phyloP scores from a whole-genome alignment of 2,113 vertebrate genomes.

The Eulemur macaco region DNA sequence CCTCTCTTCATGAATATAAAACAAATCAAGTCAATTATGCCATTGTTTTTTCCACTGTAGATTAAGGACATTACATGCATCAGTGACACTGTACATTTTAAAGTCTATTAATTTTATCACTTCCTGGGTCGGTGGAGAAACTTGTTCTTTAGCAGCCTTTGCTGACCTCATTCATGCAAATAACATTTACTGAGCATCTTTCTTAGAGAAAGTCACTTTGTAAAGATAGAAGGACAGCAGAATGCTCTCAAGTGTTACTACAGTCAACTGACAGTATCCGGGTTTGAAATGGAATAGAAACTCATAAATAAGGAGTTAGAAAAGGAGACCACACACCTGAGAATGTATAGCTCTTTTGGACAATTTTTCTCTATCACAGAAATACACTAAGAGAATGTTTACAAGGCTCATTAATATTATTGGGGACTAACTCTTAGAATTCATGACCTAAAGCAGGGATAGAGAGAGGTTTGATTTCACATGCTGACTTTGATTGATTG shows the following conservation, averaged over 20 bases:
- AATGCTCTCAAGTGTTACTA: not conserved
- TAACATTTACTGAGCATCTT: not conserved
- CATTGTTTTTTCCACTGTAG: slow-evolving; percentile 9
- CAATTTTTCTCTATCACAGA: not conserved
- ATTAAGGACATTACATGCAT: slow-evolving; percentile 31
- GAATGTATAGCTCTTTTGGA: not conserved
- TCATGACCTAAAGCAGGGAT: not conserved
- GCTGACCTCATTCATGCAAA: slow-evolving; percentile 13
- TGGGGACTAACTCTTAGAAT: not conserved
- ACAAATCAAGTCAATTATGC: slow-evolving; percentile 42
- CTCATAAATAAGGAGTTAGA: not conserved
- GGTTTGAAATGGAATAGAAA: not conserved
- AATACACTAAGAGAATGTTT: not conserved
- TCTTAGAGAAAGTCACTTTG: not conserved
- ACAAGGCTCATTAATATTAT: not conserved
- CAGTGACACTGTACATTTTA: slow-evolving; percentile 26
- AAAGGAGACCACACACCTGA: not conserved
- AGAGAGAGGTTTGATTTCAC: not conserved
- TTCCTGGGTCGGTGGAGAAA: slow-evolving; percentile 1
- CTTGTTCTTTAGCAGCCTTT: not conserved
- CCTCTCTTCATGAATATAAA: slow-evolving; percentile 7
- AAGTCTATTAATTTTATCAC: slow-evolving; percentile 50
- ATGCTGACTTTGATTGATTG: not conserved
- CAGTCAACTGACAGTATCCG: not conserved
- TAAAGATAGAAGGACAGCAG: not conserved